phyloP scores from a whole-genome alignment of 2,797 vertebrate species.

The Lophius americanus region DNA sequence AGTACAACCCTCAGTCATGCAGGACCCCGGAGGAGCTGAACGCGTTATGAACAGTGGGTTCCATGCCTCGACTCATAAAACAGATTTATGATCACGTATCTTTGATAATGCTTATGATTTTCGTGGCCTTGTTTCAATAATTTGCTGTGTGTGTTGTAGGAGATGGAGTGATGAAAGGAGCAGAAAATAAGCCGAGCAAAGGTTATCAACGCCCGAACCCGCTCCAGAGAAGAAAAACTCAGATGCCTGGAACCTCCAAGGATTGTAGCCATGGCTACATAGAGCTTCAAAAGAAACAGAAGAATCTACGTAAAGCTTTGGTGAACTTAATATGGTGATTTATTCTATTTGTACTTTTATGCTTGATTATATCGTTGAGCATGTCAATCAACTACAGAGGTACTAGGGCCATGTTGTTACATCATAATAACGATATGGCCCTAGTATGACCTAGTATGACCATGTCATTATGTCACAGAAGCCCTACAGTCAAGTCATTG shows the following conservation, averaged over 20 bases:
- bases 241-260: not conserved
- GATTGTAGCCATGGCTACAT: not conserved
- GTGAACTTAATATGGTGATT: conserved; percentile 38
- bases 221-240: not conserved
- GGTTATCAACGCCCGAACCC: not conserved
- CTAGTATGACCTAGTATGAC: too few species aligned
- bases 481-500: too few species aligned
- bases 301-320: conserved; percentile 22
- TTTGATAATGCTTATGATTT: too few species aligned
- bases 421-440: not conserved
- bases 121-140: too few species aligned
- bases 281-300: not conserved
- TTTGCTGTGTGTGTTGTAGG: conserved; percentile 7
- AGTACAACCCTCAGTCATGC: too few species aligned
- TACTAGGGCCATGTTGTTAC: not conserved
- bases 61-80: too few species aligned
- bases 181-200: not conserved
- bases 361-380: not conserved
- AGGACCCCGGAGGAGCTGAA: too few species aligned
- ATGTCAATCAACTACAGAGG: not conserved
- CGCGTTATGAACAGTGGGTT: too few species aligned
- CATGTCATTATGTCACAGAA: too few species aligned
- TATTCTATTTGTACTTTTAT: not conserved
- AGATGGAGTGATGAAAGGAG: not conserved
- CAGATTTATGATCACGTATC: too few species aligned